These are phyloP conservation scores for Yoshiicerus persimilis DNA, from an alignment of 1,140 invertebrate genomes.

Conservation along the genomic window DNA sequence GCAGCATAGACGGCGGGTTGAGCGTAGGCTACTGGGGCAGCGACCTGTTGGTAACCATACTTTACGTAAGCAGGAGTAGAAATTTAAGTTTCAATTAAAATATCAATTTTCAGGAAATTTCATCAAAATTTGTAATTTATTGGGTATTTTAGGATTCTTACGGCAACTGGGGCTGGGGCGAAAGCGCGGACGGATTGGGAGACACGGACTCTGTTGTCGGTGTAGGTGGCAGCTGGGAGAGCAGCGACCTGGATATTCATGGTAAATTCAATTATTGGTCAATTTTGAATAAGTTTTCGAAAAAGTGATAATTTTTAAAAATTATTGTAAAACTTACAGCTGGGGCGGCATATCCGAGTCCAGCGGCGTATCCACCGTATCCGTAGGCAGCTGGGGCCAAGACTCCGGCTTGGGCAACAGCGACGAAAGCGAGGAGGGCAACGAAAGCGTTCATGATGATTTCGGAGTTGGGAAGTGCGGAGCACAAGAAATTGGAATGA, in stretches of 20 bases:
- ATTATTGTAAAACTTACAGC: not conserved
- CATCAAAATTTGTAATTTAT: not conserved
- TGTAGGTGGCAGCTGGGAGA: not conserved
- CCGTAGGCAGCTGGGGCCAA: not conserved
- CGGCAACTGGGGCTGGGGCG: not conserved
- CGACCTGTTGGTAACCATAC: not conserved
- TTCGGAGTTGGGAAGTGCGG: not conserved
- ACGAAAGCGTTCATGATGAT: not conserved
- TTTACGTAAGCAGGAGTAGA: not conserved
- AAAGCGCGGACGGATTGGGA: not conserved
- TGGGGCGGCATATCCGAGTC: not conserved
- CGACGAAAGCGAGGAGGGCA: not conserved
- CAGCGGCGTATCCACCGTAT: not conserved
- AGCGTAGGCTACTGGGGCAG: not conserved
- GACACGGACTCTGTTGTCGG: not conserved
- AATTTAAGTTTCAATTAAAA: not conserved
- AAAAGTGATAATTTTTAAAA: not conserved
- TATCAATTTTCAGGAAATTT: not conserved
- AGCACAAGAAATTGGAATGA: not conserved
- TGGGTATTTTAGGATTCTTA: not conserved
- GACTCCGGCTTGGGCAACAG: not conserved
- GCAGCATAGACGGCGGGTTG: not conserved
- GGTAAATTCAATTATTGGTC: not conserved
- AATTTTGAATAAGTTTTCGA: not conserved
- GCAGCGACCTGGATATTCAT: not conserved